Evolutionary conservation across 2,888 invertebrate species (phyloP).

Genomic region (Xestia xanthographa): DNA sequence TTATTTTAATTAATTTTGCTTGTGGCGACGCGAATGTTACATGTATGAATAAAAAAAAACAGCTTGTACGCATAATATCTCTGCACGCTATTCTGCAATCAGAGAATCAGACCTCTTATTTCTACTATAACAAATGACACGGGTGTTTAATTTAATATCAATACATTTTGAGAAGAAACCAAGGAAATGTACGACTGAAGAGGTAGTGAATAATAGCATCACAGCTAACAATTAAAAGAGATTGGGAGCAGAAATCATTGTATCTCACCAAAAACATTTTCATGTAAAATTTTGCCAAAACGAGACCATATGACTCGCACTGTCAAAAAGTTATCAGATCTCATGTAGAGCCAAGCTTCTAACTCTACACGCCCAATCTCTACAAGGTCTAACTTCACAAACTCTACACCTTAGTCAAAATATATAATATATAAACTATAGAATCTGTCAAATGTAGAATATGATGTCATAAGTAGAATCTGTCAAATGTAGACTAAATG

Average conservation of each 20-base stretch:
- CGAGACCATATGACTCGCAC: no score
- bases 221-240: neutral
- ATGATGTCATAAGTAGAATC: no score
- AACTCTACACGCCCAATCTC: no score
- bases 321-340: no score
- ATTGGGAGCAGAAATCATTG: neutral
- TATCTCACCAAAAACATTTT: no score
- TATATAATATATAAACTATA: no score
- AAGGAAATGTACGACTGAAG: neutral
- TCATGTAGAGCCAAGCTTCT: no score
- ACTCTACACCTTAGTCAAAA: neutral
- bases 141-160: neutral
- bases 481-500: no score
- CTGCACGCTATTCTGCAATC: conserved; percentile 51
- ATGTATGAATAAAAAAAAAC: conserved; percentile 51
- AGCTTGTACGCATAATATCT: conserved; percentile 34
- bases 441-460: no score
- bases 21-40: conserved; percentile 46
- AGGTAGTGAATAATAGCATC: neutral
- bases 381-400: no score
- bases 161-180: neutral
- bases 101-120: conserved; percentile 32
- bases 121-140: neutral
- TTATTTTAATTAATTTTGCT: conserved; percentile 65
- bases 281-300: no score